Percentiles rank a stretch among this genome's conserved stretches.
Conservation (phyloP, 2,113 vertebrate genomes). For the Pangasianodon hypophthalmus region DNA sequence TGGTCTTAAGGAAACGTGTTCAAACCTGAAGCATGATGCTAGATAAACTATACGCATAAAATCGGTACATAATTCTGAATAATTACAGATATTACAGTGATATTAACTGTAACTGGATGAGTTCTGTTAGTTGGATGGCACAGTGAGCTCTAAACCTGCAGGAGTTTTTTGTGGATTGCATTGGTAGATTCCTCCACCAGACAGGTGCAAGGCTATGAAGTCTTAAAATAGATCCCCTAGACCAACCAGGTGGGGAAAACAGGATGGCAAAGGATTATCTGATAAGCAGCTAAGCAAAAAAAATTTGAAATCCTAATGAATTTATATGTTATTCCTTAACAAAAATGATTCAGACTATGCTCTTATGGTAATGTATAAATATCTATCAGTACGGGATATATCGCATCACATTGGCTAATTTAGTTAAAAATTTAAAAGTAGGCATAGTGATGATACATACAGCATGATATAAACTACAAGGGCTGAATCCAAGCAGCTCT, state of each 20-base stretch:
- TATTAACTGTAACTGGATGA: neutral
- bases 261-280: neutral
- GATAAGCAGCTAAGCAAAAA: neutral
- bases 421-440: neutral
- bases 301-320: neutral
- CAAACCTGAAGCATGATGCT: neutral
- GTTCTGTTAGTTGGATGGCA: neutral
- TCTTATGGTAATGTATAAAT: neutral
- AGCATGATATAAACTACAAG: neutral
- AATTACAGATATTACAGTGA: neutral
- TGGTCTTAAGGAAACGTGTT: neutral
- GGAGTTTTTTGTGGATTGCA: neutral
- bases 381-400: neutral
- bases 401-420: neutral
- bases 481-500: neutral
- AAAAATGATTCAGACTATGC: neutral
- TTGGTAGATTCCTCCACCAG: neutral
- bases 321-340: neutral
- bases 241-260: neutral
- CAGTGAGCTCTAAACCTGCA: neutral
- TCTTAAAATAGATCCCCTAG: constrained; percentile 13
- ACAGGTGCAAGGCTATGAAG: neutral
- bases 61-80: neutral
- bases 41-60: neutral
- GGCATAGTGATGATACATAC: neutral